These are phyloP conservation scores for Apamea crenata DNA, from an alignment of 2,888 invertebrate genomes.

Conservation along the genomic window DNA sequence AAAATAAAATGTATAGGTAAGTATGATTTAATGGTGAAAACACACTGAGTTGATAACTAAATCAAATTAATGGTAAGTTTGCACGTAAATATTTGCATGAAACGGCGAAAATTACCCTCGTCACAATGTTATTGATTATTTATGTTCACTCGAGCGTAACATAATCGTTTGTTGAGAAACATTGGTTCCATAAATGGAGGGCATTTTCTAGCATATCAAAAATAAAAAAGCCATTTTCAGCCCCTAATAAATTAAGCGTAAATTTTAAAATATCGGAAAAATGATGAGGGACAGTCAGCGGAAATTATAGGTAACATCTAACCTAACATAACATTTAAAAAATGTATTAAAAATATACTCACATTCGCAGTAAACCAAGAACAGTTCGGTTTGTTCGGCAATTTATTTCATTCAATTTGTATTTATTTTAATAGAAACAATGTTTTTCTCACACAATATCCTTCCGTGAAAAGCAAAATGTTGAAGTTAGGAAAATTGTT, in stretches of 20 bases:
- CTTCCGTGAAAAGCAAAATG: constrained; percentile 63
- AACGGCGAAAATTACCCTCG: constrained; percentile 63
- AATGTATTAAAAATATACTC: constrained; percentile 76
- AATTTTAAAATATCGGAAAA: constrained; percentile 77
- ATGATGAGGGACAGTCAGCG: constrained; percentile 85
- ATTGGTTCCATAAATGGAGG: constrained; percentile 62
- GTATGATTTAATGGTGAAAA: constrained; percentile 43
- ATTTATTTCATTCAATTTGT: constrained; percentile 59
- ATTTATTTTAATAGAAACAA: constrained; percentile 48
- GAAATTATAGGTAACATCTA: constrained; percentile 85
- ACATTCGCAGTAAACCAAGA: constrained; percentile 74
- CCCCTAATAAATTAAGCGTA: constrained; percentile 86
- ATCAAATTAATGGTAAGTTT: constrained; percentile 45
- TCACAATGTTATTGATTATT: constrained; percentile 75
- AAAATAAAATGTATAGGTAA: constrained; percentile 28
- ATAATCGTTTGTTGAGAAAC: constrained; percentile 62
- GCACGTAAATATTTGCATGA: constrained; percentile 63
- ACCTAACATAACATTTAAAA: constrained; percentile 82
- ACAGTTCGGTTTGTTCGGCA: constrained; percentile 37
- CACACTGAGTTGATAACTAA: constrained; percentile 31
- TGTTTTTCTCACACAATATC: constrained; percentile 61
- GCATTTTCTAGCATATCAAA: constrained; percentile 74
- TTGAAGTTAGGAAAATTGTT: constrained; percentile 66
- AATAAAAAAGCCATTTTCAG: constrained; percentile 85
- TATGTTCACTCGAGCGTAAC: constrained; percentile 71